A percentile compares a stretch with the other conserved stretches of the same genome.
phyloP scores from a whole-genome alignment of 2,113 vertebrate genomes.

The Isichthys henryi region DNA sequence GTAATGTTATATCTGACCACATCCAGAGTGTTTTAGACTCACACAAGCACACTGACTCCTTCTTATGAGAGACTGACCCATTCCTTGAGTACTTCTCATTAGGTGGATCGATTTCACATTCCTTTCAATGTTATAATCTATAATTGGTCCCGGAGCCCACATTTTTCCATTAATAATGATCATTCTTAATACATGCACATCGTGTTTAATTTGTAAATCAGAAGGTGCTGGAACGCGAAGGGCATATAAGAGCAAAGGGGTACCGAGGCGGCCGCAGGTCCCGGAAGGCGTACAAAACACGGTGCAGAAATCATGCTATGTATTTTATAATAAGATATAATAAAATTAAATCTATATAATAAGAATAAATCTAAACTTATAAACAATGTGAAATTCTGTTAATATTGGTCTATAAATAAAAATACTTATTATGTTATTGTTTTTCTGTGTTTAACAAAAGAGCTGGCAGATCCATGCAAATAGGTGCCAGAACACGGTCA shows the following conservation, averaged over 20 bases:
- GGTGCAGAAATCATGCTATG: not conserved
- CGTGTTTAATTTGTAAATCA: not conserved
- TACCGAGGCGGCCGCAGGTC: not conserved
- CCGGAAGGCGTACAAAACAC: not conserved
- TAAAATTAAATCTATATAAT: no score
- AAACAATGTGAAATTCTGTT: not conserved
- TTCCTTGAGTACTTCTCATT: not conserved
- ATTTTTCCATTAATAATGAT: not conserved
- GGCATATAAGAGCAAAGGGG: not conserved
- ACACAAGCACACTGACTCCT: not conserved
- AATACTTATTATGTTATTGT: not conserved
- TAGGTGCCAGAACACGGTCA: not conserved
- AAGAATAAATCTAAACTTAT: not conserved
- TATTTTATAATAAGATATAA: no score
- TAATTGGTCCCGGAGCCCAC: not conserved
- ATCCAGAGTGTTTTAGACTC: not conserved
- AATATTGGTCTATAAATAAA: not conserved
- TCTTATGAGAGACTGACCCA: not conserved
- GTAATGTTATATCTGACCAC: not conserved
- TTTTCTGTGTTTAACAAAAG: not conserved
- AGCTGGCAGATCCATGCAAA: not conserved
- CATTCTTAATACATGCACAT: not conserved
- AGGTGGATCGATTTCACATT: not conserved
- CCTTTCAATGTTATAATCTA: not conserved
- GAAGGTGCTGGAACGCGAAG: not conserved